Conservation (phyloP, 2,888 invertebrate species). For the Falcaria lacertinaria region DNA sequence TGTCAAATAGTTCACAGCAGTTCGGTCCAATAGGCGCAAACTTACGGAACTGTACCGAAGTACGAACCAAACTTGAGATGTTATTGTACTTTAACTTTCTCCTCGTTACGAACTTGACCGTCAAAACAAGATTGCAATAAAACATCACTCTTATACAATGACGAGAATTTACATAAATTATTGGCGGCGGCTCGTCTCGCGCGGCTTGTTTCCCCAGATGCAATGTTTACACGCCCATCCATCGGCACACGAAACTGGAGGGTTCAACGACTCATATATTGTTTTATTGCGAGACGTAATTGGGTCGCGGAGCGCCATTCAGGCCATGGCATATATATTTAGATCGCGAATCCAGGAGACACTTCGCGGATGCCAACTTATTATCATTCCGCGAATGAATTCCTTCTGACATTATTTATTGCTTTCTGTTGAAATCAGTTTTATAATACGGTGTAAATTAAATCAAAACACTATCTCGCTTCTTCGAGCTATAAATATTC, state of each 20-base stretch:
- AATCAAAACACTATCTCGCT: neutral
- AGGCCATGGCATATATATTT: conserved; percentile 56
- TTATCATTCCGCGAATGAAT: conserved; percentile 31
- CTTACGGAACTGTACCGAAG: conserved; percentile 5
- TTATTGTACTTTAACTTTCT: conserved; percentile 59
- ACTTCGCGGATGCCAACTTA: conserved; percentile 31
- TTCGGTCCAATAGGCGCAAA: neutral
- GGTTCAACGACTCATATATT: conserved; percentile 74
- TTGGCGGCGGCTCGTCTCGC: conserved; percentile 66
- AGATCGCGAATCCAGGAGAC: conserved; percentile 37
- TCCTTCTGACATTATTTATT: conserved; percentile 11
- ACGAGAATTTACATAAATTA: conserved; percentile 77
- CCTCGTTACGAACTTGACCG: conserved; percentile 71
- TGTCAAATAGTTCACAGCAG: neutral
- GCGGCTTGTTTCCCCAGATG: conserved; percentile 55
- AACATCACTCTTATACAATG: conserved; percentile 72
- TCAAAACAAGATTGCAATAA: conserved; percentile 72
- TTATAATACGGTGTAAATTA: neutral
- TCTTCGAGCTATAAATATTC: neutral
- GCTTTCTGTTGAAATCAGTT: conserved; percentile 7
- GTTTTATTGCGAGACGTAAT: conserved; percentile 73
- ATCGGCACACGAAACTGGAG: conserved; percentile 50
- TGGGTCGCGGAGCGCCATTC: conserved; percentile 66
- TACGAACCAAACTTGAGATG: conserved; percentile 19
- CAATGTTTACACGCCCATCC: conserved; percentile 58